Evolutionary conservation across 2,888 invertebrate genomes (phyloP), one percentile per base, ranked within the genome.

Genomic region (Branchipolynoe longqiensis): DNA sequence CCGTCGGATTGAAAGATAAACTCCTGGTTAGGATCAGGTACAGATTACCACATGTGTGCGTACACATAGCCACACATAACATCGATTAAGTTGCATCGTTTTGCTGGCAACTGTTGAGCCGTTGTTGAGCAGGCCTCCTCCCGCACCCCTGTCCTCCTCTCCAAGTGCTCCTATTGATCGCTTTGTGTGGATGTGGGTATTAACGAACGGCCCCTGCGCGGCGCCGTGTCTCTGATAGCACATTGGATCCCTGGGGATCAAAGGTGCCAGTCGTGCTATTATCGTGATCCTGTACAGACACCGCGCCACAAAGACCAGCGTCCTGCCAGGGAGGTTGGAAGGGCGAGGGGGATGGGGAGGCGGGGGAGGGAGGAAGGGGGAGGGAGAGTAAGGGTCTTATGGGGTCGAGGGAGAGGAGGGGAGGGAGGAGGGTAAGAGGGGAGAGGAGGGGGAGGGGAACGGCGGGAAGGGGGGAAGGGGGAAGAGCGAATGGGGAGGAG

Each of bases 171-270:
- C 58, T 25, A 58, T 58, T 58, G 58, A 58, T 58, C 58, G 22
- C 22, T n/a, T 58, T 58, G 58, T 58, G 22, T 58, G 58, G 58
- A 58, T 8, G 14, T 14, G 12, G 14, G 58, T 8, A 58, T 58
- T 58, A 58, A 18, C 58, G 58, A 8, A 8, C 14, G 14, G 22
- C 14, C 58, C 14, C 58, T 8, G 22, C 58, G 58, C 14, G 58
- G 22, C 58, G 58, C 58, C 58, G 58, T 58, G 58, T 58, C 58
- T 58, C 12, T 58, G 58, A 58, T 58, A 58, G 25, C 58, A 58
- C 58, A 14, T 58, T 58, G 58, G 58, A 58, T 58, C 58, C n/a
- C 14, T 25, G 4, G 58, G n/a, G 58, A 58, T 58, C 58, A 58
- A 58, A 58, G 58, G 58, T 58, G 22, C 58, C 58, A 58, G 14